phyloP scores from a whole-genome alignment of 2,797 vertebrate genomes.

The Cossypha polioptera region DNA sequence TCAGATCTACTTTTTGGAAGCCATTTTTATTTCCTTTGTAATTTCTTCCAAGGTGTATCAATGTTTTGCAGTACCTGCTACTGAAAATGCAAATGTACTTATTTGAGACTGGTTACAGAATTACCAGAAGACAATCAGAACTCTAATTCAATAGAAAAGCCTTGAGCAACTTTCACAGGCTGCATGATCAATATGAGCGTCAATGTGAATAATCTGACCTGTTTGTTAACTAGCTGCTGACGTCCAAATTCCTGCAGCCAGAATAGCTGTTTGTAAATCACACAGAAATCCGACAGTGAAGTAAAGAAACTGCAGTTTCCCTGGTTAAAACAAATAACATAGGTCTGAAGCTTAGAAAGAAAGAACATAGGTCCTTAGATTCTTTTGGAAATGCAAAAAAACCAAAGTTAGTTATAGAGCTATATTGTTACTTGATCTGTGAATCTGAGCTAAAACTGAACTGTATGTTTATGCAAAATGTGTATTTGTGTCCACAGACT shows the following conservation, averaged over 20 bases:
- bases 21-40: neutral
- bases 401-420: neutral
- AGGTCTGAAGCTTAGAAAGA: neutral
- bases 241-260: neutral
- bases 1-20: neutral
- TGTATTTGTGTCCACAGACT: neutral
- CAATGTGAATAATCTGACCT: neutral
- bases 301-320: neutral
- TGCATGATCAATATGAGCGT: neutral
- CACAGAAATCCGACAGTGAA: neutral
- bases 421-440: neutral
- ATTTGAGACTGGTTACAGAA: neutral
- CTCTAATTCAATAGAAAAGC: neutral
- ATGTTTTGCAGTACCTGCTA: neutral
- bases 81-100: neutral
- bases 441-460: neutral
- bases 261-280: neutral
- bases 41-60: neutral
- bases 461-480: neutral
- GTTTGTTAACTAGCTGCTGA: slow-evolving; percentile 27
- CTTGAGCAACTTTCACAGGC: neutral
- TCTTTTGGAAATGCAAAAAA: neutral
- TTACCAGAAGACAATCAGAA: neutral
- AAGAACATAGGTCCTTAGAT: neutral
- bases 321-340: neutral